These are phyloP conservation scores for Brachionus angularis DNA, from an alignment of 1,140 invertebrate genomes.

Conservation along the genomic window DNA sequence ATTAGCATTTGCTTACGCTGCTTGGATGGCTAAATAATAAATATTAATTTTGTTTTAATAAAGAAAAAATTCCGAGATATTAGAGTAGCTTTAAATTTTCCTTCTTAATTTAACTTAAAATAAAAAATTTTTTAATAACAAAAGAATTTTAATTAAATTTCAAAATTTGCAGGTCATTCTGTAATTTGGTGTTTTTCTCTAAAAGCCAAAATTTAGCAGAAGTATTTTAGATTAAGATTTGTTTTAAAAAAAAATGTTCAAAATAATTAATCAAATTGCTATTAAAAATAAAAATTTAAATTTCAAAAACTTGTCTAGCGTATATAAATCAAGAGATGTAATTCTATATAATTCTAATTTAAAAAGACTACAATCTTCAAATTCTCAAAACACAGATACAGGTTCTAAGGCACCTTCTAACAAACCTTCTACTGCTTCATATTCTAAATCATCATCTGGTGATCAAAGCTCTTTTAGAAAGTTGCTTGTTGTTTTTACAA, in stretches of 20 bases:
- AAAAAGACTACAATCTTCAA: constrained; percentile 1
- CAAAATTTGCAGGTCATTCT: not conserved
- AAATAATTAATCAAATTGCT: not conserved
- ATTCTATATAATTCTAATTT: too few relatives aligned
- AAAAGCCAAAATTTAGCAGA: too few relatives aligned
- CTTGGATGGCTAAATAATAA: constrained; percentile 8
- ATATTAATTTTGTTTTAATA: not conserved
- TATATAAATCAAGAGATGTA: too few relatives aligned
- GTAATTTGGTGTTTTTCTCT: not conserved
- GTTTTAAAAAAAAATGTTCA: not conserved
- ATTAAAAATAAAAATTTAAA: not conserved
- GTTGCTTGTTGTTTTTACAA: constrained; percentile 15
- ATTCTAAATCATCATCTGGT: not conserved
- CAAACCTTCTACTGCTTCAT: not conserved
- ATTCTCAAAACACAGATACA: not conserved
- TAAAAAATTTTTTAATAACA: too few relatives aligned
- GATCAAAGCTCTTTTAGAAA: constrained; percentile 10
- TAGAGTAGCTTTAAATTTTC: not conserved
- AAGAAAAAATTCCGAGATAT: not conserved
- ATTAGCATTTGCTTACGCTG: constrained; percentile 11
- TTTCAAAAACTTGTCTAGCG: not conserved
- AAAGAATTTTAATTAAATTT: too few relatives aligned
- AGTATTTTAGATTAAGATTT: too few relatives aligned
- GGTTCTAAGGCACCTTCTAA: not conserved
- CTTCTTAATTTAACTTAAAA: not conserved